Conservation (phyloP, 2,113 vertebrate species). For the Ginglymostoma cirratum region DNA sequence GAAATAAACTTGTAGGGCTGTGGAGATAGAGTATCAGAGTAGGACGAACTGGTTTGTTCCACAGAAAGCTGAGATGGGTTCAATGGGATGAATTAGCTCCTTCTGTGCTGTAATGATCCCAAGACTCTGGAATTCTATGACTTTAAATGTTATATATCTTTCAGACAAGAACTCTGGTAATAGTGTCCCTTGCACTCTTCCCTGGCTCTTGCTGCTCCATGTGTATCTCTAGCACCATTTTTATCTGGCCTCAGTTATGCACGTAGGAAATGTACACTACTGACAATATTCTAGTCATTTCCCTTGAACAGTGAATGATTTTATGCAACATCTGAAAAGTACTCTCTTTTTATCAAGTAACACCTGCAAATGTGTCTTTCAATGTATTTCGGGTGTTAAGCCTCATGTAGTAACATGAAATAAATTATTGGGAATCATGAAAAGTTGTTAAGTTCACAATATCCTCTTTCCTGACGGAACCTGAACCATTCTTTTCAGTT, state of each 20-base stretch:
- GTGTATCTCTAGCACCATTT: not conserved
- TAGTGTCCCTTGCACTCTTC: not conserved
- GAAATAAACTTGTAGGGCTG: not conserved
- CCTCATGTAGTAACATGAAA: not conserved
- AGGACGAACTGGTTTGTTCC: not conserved
- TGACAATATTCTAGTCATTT: not conserved
- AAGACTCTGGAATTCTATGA: too few species aligned
- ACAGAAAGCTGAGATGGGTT: not conserved
- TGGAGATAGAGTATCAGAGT: not conserved
- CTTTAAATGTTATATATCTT: too few species aligned
- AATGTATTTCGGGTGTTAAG: not conserved
- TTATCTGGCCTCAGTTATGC: not conserved
- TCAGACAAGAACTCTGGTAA: not conserved
- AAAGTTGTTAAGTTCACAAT: not conserved
- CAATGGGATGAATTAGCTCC: not conserved
- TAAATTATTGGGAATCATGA: not conserved
- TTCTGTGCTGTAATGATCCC: not conserved
- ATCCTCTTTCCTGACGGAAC: not conserved
- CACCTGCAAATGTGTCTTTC: not conserved
- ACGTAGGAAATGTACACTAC: not conserved
- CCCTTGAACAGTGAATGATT: not conserved
- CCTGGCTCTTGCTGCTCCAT: not conserved
- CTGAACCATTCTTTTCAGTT: not conserved
- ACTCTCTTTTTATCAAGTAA: not conserved
- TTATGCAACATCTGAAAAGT: not conserved